These are phyloP conservation scores for Thymelicus acteon DNA, from an alignment of 2,888 invertebrate genomes.

Conservation along the genomic window DNA sequence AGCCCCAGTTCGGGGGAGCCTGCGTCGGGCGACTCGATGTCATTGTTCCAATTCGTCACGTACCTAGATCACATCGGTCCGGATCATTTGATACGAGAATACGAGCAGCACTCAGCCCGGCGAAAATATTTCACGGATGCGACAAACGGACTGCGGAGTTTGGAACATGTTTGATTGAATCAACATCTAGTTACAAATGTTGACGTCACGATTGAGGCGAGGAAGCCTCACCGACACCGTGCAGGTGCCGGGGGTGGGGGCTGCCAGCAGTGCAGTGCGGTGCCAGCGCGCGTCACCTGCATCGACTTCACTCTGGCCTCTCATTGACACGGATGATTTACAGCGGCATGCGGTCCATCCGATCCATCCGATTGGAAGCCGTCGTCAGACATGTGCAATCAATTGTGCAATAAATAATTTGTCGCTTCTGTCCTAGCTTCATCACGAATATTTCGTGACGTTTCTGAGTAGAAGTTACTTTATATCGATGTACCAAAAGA, in stretches of 20 bases:
- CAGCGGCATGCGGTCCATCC: conserved; percentile 10
- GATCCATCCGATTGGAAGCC: conserved; percentile 8
- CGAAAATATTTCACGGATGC: conserved; percentile 38
- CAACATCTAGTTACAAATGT: neutral
- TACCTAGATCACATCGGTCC: conserved; percentile 52
- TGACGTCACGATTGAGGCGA: neutral
- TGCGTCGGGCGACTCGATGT: conserved; percentile 16
- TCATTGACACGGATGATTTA: conserved; percentile 20
- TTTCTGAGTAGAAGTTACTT: no score
- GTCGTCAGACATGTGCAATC: conserved; percentile 7
- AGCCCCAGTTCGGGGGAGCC: conserved; percentile 40
- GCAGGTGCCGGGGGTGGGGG: no score
- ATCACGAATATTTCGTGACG: neutral
- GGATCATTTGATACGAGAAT: conserved; percentile 43
- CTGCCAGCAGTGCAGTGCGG: neutral
- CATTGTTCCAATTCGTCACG: conserved; percentile 43
- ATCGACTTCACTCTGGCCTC: conserved; percentile 13
- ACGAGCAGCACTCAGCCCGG: conserved; percentile 20
- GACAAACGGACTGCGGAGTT: conserved; percentile 33
- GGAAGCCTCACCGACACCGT: conserved; percentile 12
- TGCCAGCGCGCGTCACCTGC: conserved; percentile 18
- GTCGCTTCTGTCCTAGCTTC: neutral
- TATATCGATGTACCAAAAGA: no score
- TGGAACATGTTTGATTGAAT: conserved; percentile 24
- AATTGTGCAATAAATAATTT: conserved; percentile 21